Evolutionary conservation across 2,797 vertebrate species (phyloP).

Genomic region (Xenentodon cancila): DNA sequence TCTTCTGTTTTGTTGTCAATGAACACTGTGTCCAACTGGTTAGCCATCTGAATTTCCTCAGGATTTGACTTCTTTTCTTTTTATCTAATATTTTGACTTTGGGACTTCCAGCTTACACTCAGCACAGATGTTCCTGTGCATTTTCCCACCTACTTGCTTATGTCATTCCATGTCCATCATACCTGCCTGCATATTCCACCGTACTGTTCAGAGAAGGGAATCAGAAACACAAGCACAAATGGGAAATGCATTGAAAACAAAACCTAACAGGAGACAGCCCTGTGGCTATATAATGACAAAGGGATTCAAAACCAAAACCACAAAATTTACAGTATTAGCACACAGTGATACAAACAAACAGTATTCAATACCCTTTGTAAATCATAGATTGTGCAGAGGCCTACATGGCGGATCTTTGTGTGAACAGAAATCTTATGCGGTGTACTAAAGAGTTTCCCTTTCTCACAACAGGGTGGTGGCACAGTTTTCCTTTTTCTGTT

Average conservation of each 20-base stretch:
- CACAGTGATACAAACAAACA: conserved; percentile 46
- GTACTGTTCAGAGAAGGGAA: no score
- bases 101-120: no score
- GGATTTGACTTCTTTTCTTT: no score
- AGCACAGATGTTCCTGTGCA: no score
- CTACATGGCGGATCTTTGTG: conserved; percentile 41
- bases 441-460: conserved; percentile 35
- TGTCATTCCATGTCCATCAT: no score
- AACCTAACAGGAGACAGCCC: not conserved
- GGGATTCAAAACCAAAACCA: conserved; percentile 43
- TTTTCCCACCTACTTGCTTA: no score
- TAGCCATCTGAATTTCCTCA: no score
- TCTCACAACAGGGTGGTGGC: conserved; percentile 28
- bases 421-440: conserved; percentile 18
- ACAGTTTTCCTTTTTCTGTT: conserved; percentile 25
- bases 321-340: conserved; percentile 42
- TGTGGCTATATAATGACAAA: conserved; percentile 35
- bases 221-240: conserved; percentile 18
- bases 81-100: no score
- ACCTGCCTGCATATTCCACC: no score
- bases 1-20: no score
- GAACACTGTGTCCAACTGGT: no score
- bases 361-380: conserved; percentile 42
- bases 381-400: conserved; percentile 38
- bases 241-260: conserved; percentile 8